These are phyloP conservation scores for Lagorchestes hirsutus DNA, from an alignment of 2,797 vertebrate genomes.

Conservation along the genomic window DNA sequence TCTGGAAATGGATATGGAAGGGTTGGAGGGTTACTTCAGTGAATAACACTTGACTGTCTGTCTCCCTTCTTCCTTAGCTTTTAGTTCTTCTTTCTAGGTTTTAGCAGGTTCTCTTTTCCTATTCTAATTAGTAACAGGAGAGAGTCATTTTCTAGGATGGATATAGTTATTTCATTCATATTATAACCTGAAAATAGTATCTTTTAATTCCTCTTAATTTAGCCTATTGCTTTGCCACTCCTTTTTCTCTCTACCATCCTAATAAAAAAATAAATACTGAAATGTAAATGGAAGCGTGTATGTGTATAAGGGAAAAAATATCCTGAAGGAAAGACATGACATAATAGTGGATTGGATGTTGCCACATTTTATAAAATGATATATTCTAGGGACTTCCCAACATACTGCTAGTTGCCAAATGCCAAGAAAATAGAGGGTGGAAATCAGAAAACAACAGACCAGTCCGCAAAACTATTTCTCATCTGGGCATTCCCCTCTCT, in stretches of 20 bases:
- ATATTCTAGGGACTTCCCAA: conserved; percentile 22
- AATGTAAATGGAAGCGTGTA: conserved; percentile 13
- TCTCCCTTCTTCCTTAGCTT: background rate
- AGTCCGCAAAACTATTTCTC: background rate
- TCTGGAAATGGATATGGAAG: conserved; percentile 85
- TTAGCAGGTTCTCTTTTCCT: background rate
- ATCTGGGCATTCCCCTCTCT: background rate
- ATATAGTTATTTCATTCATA: background rate
- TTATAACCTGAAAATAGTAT: background rate
- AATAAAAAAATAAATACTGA: conserved; percentile 70
- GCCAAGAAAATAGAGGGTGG: background rate
- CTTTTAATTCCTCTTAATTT: background rate
- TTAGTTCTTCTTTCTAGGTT: background rate
- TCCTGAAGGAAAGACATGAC: background rate
- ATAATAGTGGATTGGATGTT: conserved; percentile 5
- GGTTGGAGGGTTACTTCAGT: conserved; percentile 91
- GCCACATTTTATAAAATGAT: conserved; percentile 8
- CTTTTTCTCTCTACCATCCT: background rate
- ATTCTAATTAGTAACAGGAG: background rate
- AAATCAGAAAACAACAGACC: background rate
- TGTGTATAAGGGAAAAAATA: conserved; percentile 32
- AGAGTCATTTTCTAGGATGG: background rate
- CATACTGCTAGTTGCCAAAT: background rate
- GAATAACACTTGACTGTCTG: conserved; percentile 66
- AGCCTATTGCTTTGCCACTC: conserved; percentile 40